Conservation (phyloP, 2,113 vertebrate genomes). For the Phalacrocorax brasilianus region DNA sequence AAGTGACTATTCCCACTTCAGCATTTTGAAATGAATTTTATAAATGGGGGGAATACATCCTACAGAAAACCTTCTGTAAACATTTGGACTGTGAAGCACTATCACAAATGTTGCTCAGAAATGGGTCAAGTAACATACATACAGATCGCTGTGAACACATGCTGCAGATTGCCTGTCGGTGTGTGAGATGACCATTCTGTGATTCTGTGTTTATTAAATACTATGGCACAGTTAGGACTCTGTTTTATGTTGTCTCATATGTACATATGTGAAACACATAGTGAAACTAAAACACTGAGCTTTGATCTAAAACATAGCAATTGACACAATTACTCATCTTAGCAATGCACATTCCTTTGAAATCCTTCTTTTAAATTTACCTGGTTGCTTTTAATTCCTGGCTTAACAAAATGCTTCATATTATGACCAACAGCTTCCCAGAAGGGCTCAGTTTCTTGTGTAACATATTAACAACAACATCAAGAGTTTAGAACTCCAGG, state of each 20-base stretch:
- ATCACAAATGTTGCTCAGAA: neutral
- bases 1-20: conserved; percentile 25
- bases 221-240: neutral
- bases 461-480: neutral
- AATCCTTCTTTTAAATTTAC: neutral
- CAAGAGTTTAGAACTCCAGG: neutral
- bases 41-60: neutral
- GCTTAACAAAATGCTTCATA: neutral
- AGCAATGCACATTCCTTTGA: neutral
- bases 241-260: neutral
- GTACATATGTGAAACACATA: neutral
- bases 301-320: neutral
- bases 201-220: neutral
- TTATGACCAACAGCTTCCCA: neutral
- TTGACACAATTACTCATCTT: neutral
- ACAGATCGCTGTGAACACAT: neutral
- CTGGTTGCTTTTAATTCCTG: neutral
- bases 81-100: conserved; percentile 8
- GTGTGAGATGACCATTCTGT: no score
- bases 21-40: conserved; percentile 52
- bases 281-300: neutral
- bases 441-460: neutral
- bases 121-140: neutral
- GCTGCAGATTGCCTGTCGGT: neutral
- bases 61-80: conserved; percentile 23